Percentiles rank a stretch among this genome's conserved stretches.
phyloP scores from a whole-genome alignment of 1,140 invertebrate species.

The Atta colombica region DNA sequence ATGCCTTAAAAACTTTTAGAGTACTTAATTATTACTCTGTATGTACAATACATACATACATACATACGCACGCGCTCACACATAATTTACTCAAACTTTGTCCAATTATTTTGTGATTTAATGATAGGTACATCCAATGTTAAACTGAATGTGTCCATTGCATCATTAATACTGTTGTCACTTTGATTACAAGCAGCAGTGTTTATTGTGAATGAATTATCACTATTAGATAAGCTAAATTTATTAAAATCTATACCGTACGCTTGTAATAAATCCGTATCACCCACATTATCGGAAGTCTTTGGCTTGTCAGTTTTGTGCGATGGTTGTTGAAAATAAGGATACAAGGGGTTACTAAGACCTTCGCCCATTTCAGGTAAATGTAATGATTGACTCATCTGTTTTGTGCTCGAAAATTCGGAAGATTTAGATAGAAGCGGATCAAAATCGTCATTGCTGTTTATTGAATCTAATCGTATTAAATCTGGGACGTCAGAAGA shows the following conservation, averaged over 20 bases:
- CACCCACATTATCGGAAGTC: conserved; percentile 81
- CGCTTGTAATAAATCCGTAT: conserved; percentile 87
- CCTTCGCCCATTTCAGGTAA: conserved; percentile 84
- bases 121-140: conserved; percentile 77
- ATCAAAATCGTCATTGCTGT: conserved; percentile 89
- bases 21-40: too few relatives aligned
- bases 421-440: conserved; percentile 86
- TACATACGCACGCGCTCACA: too few relatives aligned
- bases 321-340: conserved; percentile 86
- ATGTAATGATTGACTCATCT: conserved; percentile 85
- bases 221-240: conserved; percentile 82
- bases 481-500: conserved; percentile 87
- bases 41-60: too few relatives aligned
- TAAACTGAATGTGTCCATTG: conserved; percentile 78
- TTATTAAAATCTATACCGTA: conserved; percentile 87
- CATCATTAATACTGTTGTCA: conserved; percentile 78
- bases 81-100: conserved; percentile 83
- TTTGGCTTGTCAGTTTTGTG: conserved; percentile 77
- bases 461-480: conserved; percentile 88
- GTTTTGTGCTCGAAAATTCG: conserved; percentile 77
- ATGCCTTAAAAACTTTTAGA: too few relatives aligned
- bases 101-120: conserved; percentile 86
- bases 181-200: conserved; percentile 44
- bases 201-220: conserved; percentile 69
- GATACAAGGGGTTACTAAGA: conserved; percentile 88